Base-by-base conservation (phyloP, 2,888 invertebrate genomes). In the Diadegma fenestrale region DNA sequence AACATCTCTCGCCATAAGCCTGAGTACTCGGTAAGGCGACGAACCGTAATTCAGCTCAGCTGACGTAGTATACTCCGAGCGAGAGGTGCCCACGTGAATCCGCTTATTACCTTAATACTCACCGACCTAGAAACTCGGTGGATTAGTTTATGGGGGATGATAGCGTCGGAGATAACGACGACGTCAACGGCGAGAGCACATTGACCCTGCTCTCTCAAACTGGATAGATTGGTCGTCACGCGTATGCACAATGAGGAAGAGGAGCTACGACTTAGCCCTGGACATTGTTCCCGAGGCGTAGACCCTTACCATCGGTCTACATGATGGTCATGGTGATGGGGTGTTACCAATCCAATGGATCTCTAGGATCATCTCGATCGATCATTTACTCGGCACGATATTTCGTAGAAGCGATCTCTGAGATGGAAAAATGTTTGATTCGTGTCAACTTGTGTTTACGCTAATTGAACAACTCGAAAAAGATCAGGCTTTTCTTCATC, bases 201-300 rank as follows among this genome's bases (percentile, higher is more conserved):
- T 76, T 76, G 78, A 79, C 84, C 68, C 64, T 80, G 61, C 78
- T 81, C 80, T 81, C 68, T 66, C 48, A 48, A 71, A 71, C 64
- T 80, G 77, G 75, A 85, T 58, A 82, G 77, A 86, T 86, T 84
- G 80, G 73, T 75, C 80, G 72, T 80, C 69, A 43, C 64, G 79
- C 51, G 81, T 69, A 68, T 73, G 66, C 79, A 73, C 61, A 79
- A 72, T 63, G 61, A n/a, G 30, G 68, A 58, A 22, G 45, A 68
- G 45, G 79, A 58, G 51, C 78, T 69, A 80, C 69, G 71, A 78
- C 54, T 78, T 69, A 73, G 63, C 45, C 51, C 48, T 58, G 61
- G 73, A 73, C 66, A 41, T 78, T 45, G 82, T 30, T 77, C 58
- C 48, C 19, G 43, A 72, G 76, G 71, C 75, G 61, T 71, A 76